Evolutionary conservation across 2,888 invertebrate genomes (phyloP), one percentile per base, ranked within the genome.

Genomic region (Slavum lentiscoides): DNA sequence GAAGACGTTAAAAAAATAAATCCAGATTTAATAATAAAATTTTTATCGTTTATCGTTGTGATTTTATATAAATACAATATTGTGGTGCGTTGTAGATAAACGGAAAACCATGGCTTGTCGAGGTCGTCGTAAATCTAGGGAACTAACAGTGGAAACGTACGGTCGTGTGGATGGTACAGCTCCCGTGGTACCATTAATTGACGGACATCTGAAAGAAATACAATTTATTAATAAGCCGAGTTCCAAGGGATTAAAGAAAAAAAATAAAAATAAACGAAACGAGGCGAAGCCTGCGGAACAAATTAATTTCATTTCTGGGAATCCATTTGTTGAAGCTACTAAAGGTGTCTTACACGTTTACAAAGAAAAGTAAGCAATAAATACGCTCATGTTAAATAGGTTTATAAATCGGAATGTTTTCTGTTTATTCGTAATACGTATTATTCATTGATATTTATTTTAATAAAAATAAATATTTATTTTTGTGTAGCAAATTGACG

Each of bases 321-420:
- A 99, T 89, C 98, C 98, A 1, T 92, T 94, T 85, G 96, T 98
- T 1, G 98, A 99, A 88, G 93, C 96, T 58, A 97, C 97, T 0
- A 96, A 96, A 87, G 99, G 99, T 61, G 93, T 99, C 69, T 88
- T 99, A 82, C 99, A 99, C 89, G 89, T 99, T 30, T 98, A 96
- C 87, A 98, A 98, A 87, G 97, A 98, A 87, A 96, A 97, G 97
- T 97, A 88, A 88, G 90, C 66, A 62, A 11, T 23, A 61, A n/a
- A 21, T 23, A 61, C 13, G 19, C 53, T 68, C 49, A 23, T 5
- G 23, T 23, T 53, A 11, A 5, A 23, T 68, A 53, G 9, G 21
- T 7, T 68, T 8, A 23, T 21, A 9, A 11, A 49, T 15, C 21
- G 9, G 7, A 19, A 55, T 17, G 39, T n/a, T 59, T 49, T 58